Conservation (phyloP, 2,113 vertebrate genomes). For the Syngnathus scovelli region DNA sequence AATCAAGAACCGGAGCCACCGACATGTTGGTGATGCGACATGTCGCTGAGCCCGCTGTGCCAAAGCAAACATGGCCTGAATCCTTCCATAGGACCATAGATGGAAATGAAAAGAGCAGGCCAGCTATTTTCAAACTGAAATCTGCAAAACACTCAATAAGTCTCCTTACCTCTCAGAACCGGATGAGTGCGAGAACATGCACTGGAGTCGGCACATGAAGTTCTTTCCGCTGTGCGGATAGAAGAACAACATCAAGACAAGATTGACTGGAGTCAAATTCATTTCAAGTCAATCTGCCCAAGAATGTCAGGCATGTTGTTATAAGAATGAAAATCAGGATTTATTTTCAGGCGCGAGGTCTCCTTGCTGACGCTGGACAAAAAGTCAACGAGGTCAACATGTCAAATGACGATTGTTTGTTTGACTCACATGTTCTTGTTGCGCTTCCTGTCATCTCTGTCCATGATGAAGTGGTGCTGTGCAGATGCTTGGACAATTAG, state of each 20-base stretch:
- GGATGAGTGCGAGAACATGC: conserved; percentile 69
- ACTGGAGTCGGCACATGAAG: conserved; percentile 74
- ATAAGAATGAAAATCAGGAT: conserved; percentile 14
- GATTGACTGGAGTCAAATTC: conserved; percentile 55
- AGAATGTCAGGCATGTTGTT: conserved; percentile 57
- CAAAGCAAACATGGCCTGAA: conserved; percentile 65
- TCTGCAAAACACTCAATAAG: conserved; percentile 55
- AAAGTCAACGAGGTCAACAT: not conserved
- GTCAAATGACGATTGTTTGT: not conserved
- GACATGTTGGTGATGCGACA: conserved; percentile 22
- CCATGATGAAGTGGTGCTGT: conserved; percentile 67
- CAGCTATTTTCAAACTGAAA: conserved; percentile 59
- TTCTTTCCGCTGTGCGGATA: conserved; percentile 70
- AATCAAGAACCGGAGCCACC: conserved; percentile 21
- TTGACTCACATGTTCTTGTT: conserved; percentile 72
- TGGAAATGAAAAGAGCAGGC: conserved; percentile 53
- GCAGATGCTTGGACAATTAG: conserved; percentile 60
- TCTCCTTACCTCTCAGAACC: conserved; percentile 66
- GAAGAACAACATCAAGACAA: conserved; percentile 34
- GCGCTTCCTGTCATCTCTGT: conserved; percentile 69
- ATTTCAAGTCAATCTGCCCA: conserved; percentile 45
- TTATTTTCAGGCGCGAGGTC: conserved; percentile 24
- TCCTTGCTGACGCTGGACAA: not conserved
- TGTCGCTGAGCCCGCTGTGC: conserved; percentile 28
- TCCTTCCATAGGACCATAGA: conserved; percentile 62